Conservation (phyloP, 2,888 invertebrate species). For the Drosophila paramelanica region DNA sequence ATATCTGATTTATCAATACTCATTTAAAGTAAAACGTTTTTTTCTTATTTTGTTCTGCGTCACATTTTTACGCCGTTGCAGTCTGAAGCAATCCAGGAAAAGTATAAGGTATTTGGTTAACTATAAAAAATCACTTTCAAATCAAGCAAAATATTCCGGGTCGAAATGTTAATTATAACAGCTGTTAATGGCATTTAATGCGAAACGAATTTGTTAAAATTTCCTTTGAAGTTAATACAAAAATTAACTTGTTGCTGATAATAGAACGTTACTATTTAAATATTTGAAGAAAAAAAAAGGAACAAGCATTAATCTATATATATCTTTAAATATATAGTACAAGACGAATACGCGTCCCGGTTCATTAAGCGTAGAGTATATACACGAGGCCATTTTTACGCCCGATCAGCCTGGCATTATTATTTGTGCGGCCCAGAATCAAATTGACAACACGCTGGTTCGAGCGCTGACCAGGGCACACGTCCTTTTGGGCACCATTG, state of each 20-base stretch:
- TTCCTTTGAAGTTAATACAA: not conserved
- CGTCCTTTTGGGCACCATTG: constrained; percentile 82
- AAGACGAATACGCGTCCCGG: constrained; percentile 63
- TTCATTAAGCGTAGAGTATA: constrained; percentile 63
- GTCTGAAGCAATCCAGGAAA: constrained; percentile 38
- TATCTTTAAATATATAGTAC: constrained; percentile 36
- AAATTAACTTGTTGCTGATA: not conserved
- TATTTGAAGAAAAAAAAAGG: not conserved
- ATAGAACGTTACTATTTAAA: not conserved
- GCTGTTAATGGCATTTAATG: not conserved
- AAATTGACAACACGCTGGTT: constrained; percentile 79
- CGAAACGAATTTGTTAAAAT: not conserved
- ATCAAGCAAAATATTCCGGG: not conserved
- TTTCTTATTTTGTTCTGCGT: constrained; percentile 16
- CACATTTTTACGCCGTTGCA: constrained; percentile 26
- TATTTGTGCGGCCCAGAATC: constrained; percentile 85
- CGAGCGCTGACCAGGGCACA: constrained; percentile 68
- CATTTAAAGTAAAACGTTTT: constrained; percentile 8
- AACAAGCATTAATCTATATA: not conserved
- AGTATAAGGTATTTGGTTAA: constrained; percentile 51
- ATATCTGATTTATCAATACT: not conserved
- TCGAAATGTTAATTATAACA: not conserved
- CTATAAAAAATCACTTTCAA: not conserved
- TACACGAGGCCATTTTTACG: constrained; percentile 83
- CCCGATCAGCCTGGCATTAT: constrained; percentile 85